Evolutionary conservation across 2,113 vertebrate genomes (phyloP), one percentile per base, ranked within the genome.

Genomic region (Psammodynastes pulverulentus): DNA sequence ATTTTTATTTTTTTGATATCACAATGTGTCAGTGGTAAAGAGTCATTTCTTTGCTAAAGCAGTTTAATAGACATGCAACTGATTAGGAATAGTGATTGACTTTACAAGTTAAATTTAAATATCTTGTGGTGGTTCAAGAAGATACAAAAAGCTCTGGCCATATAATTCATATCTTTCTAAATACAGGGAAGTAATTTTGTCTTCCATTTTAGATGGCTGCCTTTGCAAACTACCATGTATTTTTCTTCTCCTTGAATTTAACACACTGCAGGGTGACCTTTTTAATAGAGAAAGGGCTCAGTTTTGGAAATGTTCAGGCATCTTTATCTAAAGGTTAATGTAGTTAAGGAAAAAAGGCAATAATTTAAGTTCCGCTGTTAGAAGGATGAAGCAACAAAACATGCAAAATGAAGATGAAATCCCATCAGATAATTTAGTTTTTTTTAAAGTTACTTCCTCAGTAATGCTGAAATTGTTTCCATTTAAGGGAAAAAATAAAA

Each of bases 351-450:
- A 93, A 43, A 26, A 8, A 53, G 67, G 90, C 87, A 49, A 43
- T 89, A 88, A 24, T 10, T 53, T 49, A 56, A 26, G 87, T 90
- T 88, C 85, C 88, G 39, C 91, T 92, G 91, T n/a, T 29, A 58
- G 88, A 62, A 89, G 23, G 53, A 85, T 39, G 88, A 49, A 89
- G 49, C 62, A 92, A 88, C 10, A 26, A 92, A 54, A 79, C n/a
- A 23, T 1, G 58, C 48, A 29, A 17, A 52, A 39, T 87, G 87
- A 12, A 53, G 29, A 86, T 43, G 24, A 88, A 84, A 84, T 21
- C 26, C 39, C 92, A 87, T 51, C 46, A 62, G 48, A 34, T 52
- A 51, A 29, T 51, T 34, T 29, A 34, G 52, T 0, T 56, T 46
- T 46, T 62, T 88, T 88, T 29, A 4, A 48, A 52, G 93, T n/a